Percentiles rank a stretch among this genome's conserved stretches.
Evolutionary conservation across 2,113 vertebrate genomes (phyloP).

Genomic region (Sylvia atricapilla): DNA sequence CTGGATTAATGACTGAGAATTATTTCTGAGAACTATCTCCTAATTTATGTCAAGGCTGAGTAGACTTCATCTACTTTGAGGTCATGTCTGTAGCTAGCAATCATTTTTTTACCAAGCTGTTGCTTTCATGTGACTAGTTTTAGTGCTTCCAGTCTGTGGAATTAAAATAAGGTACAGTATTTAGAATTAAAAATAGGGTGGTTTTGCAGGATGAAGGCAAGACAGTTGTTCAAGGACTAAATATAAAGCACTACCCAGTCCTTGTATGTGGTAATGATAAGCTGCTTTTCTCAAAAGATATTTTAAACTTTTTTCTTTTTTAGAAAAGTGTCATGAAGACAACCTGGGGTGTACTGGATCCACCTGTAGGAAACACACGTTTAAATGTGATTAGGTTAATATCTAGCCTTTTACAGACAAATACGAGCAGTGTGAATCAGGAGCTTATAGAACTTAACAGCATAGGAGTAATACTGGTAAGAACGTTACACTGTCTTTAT

Average conservation of each 20-base stretch:
- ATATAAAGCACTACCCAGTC: neutral
- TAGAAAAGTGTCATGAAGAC: constrained; percentile 95
- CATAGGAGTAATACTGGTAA: constrained; percentile 94
- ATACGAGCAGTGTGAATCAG: constrained; percentile 88
- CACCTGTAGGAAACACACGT: constrained; percentile 94
- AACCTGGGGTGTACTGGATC: constrained; percentile 94
- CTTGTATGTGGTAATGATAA: neutral
- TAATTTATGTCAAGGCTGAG: neutral
- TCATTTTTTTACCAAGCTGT: neutral
- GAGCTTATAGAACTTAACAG: constrained; percentile 95
- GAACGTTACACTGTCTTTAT: neutral
- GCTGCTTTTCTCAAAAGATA: neutral
- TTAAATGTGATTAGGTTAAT: constrained; percentile 93
- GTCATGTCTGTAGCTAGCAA: neutral
- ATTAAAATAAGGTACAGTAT: neutral
- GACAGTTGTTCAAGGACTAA: neutral
- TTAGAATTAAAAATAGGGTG: neutral
- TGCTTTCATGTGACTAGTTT: neutral
- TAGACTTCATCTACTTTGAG: neutral
- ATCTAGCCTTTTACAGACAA: constrained; percentile 91
- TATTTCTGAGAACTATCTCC: neutral
- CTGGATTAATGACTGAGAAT: neutral
- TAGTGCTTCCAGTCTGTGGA: neutral
- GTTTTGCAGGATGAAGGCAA: neutral
- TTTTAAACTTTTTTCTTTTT: neutral